Evolutionary conservation across 2,888 invertebrate genomes (phyloP), one percentile per base, ranked within the genome.

Genomic region (Sarcophaga carnaria): DNA sequence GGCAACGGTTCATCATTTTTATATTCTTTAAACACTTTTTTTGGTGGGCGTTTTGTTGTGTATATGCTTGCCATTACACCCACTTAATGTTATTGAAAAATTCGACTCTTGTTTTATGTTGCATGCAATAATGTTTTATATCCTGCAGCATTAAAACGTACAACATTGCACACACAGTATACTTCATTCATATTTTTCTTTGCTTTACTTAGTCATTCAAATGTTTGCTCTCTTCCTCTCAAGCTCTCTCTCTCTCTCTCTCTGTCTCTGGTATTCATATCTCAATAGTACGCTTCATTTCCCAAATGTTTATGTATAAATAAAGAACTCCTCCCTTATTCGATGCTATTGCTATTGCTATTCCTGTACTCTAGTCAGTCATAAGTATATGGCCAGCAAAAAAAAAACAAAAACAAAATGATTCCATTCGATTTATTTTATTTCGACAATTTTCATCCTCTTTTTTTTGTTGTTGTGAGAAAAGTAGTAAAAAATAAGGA

Each of bases 201-300:
- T 54, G 71, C 20, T n/a, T 77, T 71, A 54, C 45, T 76, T 54
- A 20, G 62, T 62, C 22, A 22, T 20, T 20, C 20, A 20, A 20
- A 20, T 20, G 20, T 20, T 20, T 20, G 20, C 20, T 20, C 20
- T 20, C 20, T 20, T 20, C 20, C 20, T 20, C 20, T 20, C 20
- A 20, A 20, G 20, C 20, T 62, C 3, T 11, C 22, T 62, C 4
- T 62, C 3, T 11, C 22, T 62, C 4, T 20, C 22, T 1, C n/a
- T 22, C 20, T 62, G 8, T 45, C 49, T 37, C 27, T 83, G 45
- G 71, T 75, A 75, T 75, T 79, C 64, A 84, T 84, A 84, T 84
- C 83, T 84, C 83, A 70, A 80, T 84, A 69, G 82, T 70, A 76
- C 83, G 79, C 76, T 77, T 83, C 80, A 83, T 86, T 83, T 86